Base-by-base conservation (phyloP, 2,113 vertebrate genomes). In the Poicephalus gulielmi region DNA sequence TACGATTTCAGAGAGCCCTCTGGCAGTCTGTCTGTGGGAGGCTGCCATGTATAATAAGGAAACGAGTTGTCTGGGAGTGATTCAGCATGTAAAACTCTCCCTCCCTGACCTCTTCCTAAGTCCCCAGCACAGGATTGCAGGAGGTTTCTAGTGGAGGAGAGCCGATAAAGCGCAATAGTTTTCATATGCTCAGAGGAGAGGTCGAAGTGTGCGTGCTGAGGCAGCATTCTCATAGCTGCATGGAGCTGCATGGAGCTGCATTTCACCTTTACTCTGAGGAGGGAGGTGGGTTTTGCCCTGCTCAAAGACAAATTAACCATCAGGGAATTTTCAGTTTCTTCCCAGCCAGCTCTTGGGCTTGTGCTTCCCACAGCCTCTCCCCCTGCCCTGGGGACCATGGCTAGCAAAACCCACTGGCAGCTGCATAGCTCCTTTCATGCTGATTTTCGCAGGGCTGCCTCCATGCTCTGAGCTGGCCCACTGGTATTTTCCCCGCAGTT, bases 21-120 rank as follows among this genome's bases (percentile, higher is more conserved):
- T 95, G 95, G 96, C 97, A 95, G 57, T 50, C 57, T 6, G 15
- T 94, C 92, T 9, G 64, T 94, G 91, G 96, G 97, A 97, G 96
- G 94, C 95, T 97, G 96, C 96, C 94, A 90, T 81, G 85, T 95
- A 83, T 88, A 97, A 97, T 94, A 96, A 96, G 94, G 94, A 95
- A 97, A 92, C 23, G 50, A 96, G 94, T 96, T 94, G 93, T 97
- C 93, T 96, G 85, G 64, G 85, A 92, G 88, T 95, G 91, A 97
- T 96, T 96, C 94, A 92, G 80, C 49, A 16, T 73, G 89, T 91
- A 89, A 90, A 97, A 73, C 69, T 86, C 85, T 91, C 86, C 60
- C 81, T 92, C 46, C 25, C 80, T 81, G 88, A 94, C 95, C 94
- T 81, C 74, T 69, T 87, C 52, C 74, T 43, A 68, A 89, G 83